Conservation (phyloP, 2,797 vertebrate genomes). For the Spheniscus humboldti region DNA sequence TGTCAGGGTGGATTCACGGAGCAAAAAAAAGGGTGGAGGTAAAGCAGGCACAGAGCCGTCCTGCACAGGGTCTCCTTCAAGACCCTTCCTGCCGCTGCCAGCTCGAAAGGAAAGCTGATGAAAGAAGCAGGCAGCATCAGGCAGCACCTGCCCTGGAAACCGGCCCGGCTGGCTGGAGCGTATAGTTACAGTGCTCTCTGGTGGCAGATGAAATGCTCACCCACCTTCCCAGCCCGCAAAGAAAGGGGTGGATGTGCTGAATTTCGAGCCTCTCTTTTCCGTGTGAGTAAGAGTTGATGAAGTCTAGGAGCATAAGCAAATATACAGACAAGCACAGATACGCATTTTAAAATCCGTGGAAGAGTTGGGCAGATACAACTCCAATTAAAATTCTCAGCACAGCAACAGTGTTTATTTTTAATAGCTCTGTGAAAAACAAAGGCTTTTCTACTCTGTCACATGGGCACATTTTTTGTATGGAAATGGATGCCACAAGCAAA, state of each 20-base stretch:
- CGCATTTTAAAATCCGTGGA: neutral
- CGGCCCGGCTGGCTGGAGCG: neutral
- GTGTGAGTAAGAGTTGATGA: neutral
- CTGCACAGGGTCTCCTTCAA: neutral
- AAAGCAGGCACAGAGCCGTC: neutral
- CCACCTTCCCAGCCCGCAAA: neutral
- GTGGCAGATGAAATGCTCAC: neutral
- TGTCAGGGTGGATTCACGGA: neutral
- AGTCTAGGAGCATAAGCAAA: neutral
- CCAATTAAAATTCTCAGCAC: neutral
- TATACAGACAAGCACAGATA: neutral
- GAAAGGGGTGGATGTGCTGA: fast-evolving
- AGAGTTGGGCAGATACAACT: neutral
- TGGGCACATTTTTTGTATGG: neutral
- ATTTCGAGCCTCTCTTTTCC: neutral
- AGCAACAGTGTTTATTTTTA: neutral
- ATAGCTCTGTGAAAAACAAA: neutral
- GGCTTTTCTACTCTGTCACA: neutral
- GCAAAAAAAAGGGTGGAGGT: neutral
- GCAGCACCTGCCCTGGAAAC: neutral
- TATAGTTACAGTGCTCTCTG: slow-evolving; percentile 31
- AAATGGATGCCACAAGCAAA: neutral
- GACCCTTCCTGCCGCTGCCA: neutral
- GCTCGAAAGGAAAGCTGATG: neutral
- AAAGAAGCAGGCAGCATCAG: neutral